Conservation (phyloP, 2,113 vertebrate genomes). For the Hippolais icterina region DNA sequence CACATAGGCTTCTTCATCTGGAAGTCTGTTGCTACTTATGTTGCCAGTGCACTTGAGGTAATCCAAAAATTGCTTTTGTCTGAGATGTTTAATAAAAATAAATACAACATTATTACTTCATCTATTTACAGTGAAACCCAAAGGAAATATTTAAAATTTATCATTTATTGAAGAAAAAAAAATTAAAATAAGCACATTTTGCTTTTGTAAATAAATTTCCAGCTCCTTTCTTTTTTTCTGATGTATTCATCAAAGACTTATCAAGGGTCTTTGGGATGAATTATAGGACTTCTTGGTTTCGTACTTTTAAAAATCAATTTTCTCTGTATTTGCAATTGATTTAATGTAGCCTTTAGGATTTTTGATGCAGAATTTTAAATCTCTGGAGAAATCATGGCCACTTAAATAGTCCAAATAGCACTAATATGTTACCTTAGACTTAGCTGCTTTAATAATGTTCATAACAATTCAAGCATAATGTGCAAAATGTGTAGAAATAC, state of each 20-base stretch:
- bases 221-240: conserved; percentile 23
- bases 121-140: conserved; percentile 69
- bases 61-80: conserved; percentile 53
- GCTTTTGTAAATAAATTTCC: conserved; percentile 67
- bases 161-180: conserved; percentile 56
- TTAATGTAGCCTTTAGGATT: conserved; percentile 33
- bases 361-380: conserved; percentile 18
- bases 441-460: background rate
- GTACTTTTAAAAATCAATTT: conserved; percentile 51
- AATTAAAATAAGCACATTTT: background rate
- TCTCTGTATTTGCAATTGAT: conserved; percentile 33
- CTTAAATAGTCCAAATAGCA: conserved; percentile 32
- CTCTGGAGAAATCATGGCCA: background rate
- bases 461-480: background rate
- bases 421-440: background rate
- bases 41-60: conserved; percentile 58
- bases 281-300: conserved; percentile 31
- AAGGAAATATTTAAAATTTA: conserved; percentile 71
- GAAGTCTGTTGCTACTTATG: conserved; percentile 46
- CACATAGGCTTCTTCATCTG: conserved; percentile 15
- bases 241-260: conserved; percentile 64
- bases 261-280: conserved; percentile 28
- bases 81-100: conserved; percentile 33
- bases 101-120: conserved; percentile 65
- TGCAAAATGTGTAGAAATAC: background rate